Base-by-base conservation (phyloP, 1,140 invertebrate genomes). In the Platyura marginata region DNA sequence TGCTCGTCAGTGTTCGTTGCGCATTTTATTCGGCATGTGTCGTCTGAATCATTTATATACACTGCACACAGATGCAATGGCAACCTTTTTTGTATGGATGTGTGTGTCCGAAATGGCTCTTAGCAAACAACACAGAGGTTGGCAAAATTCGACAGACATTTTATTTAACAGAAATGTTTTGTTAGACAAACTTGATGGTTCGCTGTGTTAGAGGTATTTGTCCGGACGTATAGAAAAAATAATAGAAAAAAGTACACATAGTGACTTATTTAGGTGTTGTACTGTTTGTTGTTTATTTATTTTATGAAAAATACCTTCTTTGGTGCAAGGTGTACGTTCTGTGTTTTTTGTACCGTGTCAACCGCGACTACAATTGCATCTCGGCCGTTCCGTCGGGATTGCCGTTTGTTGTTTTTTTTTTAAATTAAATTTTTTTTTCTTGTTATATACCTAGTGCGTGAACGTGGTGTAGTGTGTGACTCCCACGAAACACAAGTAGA, bases 71-170 rank as follows among this genome's bases (percentile, higher is more conserved):
- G 25, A 13, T n/a, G n/a, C n/a, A 29, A 29, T 29, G 25, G 13
- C 6, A 29, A 8, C 6, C 13, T 13, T 6, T 29, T 8, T 6
- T 29, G 25, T 13, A 29, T 29, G 25, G 6, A 13, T 29, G 6
- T 29, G 25, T 29, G 13, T 29, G 25, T 6, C 25, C 6, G 25
- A 29, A 13, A 29, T 29, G 25, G 25, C 13, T 13, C 25, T 6
- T 29, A 29, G 25, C 32, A 6, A 11, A 15, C 11, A 11, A 34
- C 13, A 34, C 11, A 34, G 20, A 38, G 36, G 36, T 38, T 38
- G 13, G 36, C 36, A 18, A 18, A 38, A 18, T 38, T 38, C 18
- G 20, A n/a, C 36, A 38, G 36, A 38, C 36, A 38, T 38, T 38
- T 38, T 34, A 34, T 34, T 34, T 34, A 34, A 34, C 32, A 34